Evolutionary conservation across 1,140 invertebrate species (phyloP), one percentile per base, ranked within the genome.

Genomic region (Ooceraea biroi): DNA sequence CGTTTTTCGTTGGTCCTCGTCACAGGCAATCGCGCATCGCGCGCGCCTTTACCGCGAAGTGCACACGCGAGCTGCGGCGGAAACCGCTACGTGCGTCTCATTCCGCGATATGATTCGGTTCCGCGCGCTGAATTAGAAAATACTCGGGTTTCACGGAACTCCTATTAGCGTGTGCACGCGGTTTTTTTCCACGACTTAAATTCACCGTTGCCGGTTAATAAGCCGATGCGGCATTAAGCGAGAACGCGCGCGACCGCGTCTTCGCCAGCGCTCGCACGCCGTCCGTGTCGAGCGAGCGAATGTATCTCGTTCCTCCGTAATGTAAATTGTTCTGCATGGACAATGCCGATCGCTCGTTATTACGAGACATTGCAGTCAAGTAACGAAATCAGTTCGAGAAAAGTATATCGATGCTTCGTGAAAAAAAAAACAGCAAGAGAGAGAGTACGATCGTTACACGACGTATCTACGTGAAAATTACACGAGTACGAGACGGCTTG

Each of bases 111-210:
- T 41, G 55, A 17, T 46, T 52, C 55, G 71, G 71, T 72, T 82
- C 80, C 80, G 71, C 58, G 68, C 80, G 46, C 68, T 73, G 80
- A 73, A 76, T 82, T 82, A 82, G 68, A 82, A 80, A 71, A 80
- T 80, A 22, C 76, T 58, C 41, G 25, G 50, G 65, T 80, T 80
- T 65, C 50, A 36, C 52, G 65, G 19, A 36, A n/a, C 50, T 19
- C 65, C 65, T 58, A 80, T 80, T 80, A 80, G 12, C 76, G 76
- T 80, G 76, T 80, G 76, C 76, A 80, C 50, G 52, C 76, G 1
- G 41, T 8, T 80, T 71, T 50, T 66, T 71, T 80, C 65, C 76
- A 58, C 50, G 65, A 80, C 65, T 80, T 71, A 57, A 69, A 71
- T 80, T 71, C 52, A 30, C 76, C 50, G 52, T 80, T 71, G 36